Conservation (phyloP, 2,113 vertebrate species). For the Scolopax mira region DNA sequence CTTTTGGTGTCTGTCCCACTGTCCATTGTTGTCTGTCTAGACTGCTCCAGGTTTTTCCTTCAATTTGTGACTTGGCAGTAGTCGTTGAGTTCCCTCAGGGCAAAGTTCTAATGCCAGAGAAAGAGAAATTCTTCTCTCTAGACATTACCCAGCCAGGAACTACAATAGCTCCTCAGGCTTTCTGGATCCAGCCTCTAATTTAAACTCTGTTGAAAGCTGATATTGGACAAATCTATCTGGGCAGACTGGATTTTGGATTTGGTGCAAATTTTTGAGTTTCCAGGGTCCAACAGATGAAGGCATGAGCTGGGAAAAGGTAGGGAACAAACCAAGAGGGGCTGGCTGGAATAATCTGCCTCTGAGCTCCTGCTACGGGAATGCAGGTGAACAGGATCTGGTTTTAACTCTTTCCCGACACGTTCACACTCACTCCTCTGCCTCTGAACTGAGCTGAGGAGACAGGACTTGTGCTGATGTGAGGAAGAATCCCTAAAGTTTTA, state of each 20-base stretch:
- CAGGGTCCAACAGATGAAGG: background rate
- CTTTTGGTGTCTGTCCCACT: slow-evolving; percentile 75
- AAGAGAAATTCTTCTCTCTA: slow-evolving; percentile 13
- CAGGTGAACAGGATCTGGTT: background rate
- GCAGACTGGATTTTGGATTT: slow-evolving; percentile 26
- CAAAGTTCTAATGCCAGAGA: slow-evolving; percentile 43
- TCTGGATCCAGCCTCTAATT: slow-evolving; percentile 39
- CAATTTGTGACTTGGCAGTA: slow-evolving; percentile 41
- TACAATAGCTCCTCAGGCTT: slow-evolving; percentile 10
- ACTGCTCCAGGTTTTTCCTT: slow-evolving; percentile 43
- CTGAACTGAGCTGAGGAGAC: background rate
- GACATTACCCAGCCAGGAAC: slow-evolving; percentile 25
- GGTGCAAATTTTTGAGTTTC: background rate
- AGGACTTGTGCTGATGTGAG: background rate
- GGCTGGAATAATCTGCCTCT: background rate
- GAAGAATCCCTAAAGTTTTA: background rate
- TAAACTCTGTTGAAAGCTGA: slow-evolving; percentile 27
- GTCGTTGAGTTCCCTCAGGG: slow-evolving; percentile 51
- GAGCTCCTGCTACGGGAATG: background rate
- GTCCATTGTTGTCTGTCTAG: slow-evolving; percentile 78
- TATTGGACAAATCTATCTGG: slow-evolving; percentile 21
- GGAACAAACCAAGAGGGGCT: background rate
- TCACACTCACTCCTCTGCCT: background rate
- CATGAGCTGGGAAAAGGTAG: background rate
- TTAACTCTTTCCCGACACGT: background rate